phyloP scores from a whole-genome alignment of 2,113 vertebrate species.

The Antidorcas marsupialis region DNA sequence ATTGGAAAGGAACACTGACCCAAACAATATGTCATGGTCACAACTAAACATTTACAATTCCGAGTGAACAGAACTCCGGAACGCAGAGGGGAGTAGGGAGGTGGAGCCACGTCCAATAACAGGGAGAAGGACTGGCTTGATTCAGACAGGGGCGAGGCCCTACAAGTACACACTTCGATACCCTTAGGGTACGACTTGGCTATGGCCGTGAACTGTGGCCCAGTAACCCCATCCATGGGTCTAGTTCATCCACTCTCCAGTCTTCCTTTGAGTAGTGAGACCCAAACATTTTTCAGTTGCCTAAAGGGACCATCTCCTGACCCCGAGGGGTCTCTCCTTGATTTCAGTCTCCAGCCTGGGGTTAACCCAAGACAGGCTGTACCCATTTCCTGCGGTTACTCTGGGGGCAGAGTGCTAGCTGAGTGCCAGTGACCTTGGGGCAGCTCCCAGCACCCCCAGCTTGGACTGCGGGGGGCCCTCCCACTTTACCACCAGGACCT shows the following conservation, averaged over 20 bases:
- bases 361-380: not conserved
- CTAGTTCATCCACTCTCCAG: not conserved
- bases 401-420: not conserved
- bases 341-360: not conserved
- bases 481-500: not conserved
- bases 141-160: not conserved
- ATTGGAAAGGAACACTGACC: conserved; percentile 92
- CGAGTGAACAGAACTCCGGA: conserved; percentile 83
- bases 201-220: not conserved
- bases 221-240: not conserved
- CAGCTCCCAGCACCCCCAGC: not conserved
- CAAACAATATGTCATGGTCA: conserved; percentile 88
- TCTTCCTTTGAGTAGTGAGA: not conserved
- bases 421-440: not conserved
- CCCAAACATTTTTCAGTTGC: not conserved
- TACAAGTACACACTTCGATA: not conserved
- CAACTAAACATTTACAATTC: conserved; percentile 95
- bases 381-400: not conserved
- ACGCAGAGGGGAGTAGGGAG: not conserved
- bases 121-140: not conserved
- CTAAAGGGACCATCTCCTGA: not conserved
- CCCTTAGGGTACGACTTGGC: conserved; percentile 62
- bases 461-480: not conserved
- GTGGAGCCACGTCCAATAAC: not conserved
- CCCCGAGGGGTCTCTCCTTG: not conserved